These are phyloP conservation scores for Gryllus bimaculatus DNA, from an alignment of 1,140 invertebrate species.

Conservation along the genomic window DNA sequence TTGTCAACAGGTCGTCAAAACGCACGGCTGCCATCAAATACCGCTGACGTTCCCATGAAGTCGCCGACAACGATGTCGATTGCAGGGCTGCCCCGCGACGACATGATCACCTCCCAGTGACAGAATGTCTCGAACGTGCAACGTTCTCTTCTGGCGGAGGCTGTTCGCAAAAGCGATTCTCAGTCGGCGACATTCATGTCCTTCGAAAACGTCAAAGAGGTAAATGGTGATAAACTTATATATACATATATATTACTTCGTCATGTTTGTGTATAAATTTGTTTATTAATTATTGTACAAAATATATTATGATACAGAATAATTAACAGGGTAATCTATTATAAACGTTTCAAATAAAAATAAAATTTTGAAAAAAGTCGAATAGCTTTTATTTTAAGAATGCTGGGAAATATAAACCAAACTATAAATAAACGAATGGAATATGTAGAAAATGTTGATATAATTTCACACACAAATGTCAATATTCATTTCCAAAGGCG, in stretches of 20 bases:
- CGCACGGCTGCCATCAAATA: too few species aligned
- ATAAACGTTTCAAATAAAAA: slow-evolving; percentile 3
- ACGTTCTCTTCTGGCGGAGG: too few species aligned
- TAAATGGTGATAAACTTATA: slow-evolving; percentile 6
- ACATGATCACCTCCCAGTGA: too few species aligned
- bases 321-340: slow-evolving; percentile 1
- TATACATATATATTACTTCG: not conserved
- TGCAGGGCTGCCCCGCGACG: too few species aligned
- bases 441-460: not conserved
- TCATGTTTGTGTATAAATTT: slow-evolving; percentile 6
- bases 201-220: not conserved
- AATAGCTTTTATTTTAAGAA: not conserved
- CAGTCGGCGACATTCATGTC: not conserved
- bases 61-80: too few species aligned
- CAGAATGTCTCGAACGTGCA: too few species aligned
- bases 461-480: not conserved
- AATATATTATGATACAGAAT: slow-evolving; percentile 6
- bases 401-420: not conserved
- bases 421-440: not conserved
- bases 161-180: not conserved
- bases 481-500: not conserved
- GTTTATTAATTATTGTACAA: slow-evolving; percentile 6
- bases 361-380: not conserved
- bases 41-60: too few species aligned
- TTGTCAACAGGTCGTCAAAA: too few species aligned